A percentile compares a stretch with the other conserved stretches of the same genome.
These are phyloP conservation scores for Pogonocherus hispidulus DNA, from an alignment of 2,888 invertebrate genomes.

Conservation along the genomic window DNA sequence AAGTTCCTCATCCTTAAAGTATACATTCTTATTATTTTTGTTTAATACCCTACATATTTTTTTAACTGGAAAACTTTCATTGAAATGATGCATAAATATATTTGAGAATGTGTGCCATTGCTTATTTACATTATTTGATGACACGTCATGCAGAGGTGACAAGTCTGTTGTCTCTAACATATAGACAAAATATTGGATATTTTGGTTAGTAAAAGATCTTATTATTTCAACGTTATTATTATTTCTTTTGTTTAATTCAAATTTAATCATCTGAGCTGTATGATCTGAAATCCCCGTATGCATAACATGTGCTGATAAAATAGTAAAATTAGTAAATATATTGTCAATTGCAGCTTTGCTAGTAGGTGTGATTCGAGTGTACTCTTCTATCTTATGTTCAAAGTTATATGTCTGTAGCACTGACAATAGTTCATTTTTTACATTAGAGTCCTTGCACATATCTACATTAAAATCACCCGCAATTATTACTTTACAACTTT, in stretches of 20 bases:
- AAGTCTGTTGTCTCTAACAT: constrained; percentile 3
- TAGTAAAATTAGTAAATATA: constrained; percentile 14
- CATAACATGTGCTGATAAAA: constrained; percentile 12
- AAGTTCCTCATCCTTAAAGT: constrained; percentile 3
- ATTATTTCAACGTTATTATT: constrained; percentile 6
- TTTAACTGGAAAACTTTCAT: constrained; percentile 16
- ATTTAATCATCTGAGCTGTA: constrained; percentile 25
- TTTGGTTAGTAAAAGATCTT: constrained; percentile 29
- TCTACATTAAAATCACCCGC: constrained; percentile 12
- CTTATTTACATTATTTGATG: constrained; percentile 16
- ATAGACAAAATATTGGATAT: constrained; percentile 8
- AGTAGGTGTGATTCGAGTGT: constrained; percentile 10
- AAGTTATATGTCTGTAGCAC: constrained; percentile 2
- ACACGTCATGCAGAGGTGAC: not conserved
- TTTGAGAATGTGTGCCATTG: constrained; percentile 17
- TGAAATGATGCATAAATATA: constrained; percentile 4
- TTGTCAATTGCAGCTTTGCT: constrained; percentile 2
- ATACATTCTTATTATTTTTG: constrained; percentile 8
- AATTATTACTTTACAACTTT: constrained; percentile 4
- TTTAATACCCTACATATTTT: too few species aligned
- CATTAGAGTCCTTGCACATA: not conserved
- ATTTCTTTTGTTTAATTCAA: constrained; percentile 8
- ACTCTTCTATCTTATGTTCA: constrained; percentile 1
- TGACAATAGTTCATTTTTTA: not conserved
- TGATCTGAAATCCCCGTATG: constrained; percentile 27